phyloP scores from a whole-genome alignment of 2,113 vertebrate species.

The Herpetotheres cachinnans region DNA sequence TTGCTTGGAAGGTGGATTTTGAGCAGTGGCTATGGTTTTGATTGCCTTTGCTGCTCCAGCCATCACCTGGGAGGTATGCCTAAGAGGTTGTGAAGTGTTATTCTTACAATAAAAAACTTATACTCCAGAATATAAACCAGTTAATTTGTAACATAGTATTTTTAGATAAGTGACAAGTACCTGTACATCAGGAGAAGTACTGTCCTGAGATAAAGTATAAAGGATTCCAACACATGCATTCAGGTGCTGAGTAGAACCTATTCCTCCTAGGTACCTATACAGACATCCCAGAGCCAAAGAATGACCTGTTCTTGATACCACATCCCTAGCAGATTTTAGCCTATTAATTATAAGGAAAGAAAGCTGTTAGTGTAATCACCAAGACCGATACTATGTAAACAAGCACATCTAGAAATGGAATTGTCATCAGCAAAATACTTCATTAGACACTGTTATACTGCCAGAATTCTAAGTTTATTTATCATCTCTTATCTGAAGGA shows the following conservation, averaged over 20 bases:
- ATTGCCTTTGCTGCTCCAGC: not conserved
- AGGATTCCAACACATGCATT: conserved; percentile 88
- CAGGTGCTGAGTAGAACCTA: conserved; percentile 85
- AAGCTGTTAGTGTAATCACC: not conserved
- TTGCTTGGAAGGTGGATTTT: not conserved
- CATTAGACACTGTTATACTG: not conserved
- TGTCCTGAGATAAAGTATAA: conserved; percentile 92
- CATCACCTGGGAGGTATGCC: not conserved
- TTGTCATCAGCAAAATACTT: not conserved
- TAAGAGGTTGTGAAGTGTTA: not conserved
- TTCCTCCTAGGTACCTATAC: conserved; percentile 86
- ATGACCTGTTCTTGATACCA: conserved; percentile 87
- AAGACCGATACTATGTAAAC: not conserved
- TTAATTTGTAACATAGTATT: not conserved
- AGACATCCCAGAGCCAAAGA: conserved; percentile 87
- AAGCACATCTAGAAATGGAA: not conserved
- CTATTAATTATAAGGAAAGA: conserved; percentile 67
- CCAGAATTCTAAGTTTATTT: not conserved
- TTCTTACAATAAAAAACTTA: not conserved
- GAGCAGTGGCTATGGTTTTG: not conserved
- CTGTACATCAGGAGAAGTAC: conserved; percentile 93
- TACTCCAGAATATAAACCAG: not conserved
- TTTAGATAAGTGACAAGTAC: conserved; percentile 62
- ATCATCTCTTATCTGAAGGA: not conserved
- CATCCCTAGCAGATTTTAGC: conserved; percentile 87